Evolutionary conservation across 2,888 invertebrate genomes (phyloP), one percentile per base, ranked within the genome.

Genomic region (Nowickia ferox): DNA sequence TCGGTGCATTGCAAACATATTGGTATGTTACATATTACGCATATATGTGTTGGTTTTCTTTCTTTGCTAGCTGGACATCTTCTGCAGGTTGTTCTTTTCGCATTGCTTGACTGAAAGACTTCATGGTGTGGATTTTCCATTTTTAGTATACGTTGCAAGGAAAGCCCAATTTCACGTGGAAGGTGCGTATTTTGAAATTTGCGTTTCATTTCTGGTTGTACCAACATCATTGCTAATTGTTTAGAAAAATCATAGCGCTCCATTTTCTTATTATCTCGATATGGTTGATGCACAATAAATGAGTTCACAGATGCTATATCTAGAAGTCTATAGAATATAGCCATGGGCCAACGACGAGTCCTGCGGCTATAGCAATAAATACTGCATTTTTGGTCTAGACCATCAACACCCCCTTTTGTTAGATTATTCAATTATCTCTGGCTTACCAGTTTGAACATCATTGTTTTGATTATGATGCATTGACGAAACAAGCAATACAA

Each of bases 271-370:
- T 59, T 59, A 59, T 22, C 30, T 15, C 59, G 30, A 59, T 59
- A 59, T 59, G 59, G 38, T 59, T 59, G 59, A 59, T 59, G 30
- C 3, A 17, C 42, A 17, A 63, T 63, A 42, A 42, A 63, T 40
- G 63, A 63, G 19, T 63, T 63, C 42, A 63, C 63, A 63, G 42
- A 40, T 42, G 63, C 40, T 63, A 44, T 63, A 42, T 63, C 63
- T 63, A 63, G 63, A 40, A 63, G n/a, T 63, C 63, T 63, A 63
- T 63, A 63, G 17, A 63, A 63, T 17, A 63, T 63, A 40, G 42
- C 44, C 63, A 63, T 63, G 42, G 63, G 40, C 42, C 63, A 63
- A 42, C 17, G 63, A 40, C 42, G 42, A 40, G 63, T 63, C 40
- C 63, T 40, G 42, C 63, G 63, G 42, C 42, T 42, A n/a, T 9